A percentile compares a stretch with the other conserved stretches of the same genome.
Conservation (phyloP, 2,888 invertebrate genomes). For the Malthinus seriepunctatus region DNA sequence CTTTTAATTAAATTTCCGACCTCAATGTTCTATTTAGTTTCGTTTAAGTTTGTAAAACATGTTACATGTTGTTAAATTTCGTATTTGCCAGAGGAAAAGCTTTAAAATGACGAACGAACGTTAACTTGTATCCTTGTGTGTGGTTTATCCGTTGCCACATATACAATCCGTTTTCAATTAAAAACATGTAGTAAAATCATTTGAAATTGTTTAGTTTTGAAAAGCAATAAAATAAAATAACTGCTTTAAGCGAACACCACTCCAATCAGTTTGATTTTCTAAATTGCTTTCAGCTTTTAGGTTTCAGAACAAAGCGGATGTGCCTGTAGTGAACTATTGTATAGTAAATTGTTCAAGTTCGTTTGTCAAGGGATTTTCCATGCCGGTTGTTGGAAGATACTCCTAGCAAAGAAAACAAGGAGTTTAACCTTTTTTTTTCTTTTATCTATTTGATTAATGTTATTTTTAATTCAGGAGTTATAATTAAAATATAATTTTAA, state of each 20-base stretch:
- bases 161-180: conserved; percentile 1
- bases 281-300: conserved; percentile 14
- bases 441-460: too few relatives aligned
- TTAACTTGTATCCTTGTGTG: neutral
- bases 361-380: conserved; percentile 1
- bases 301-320: conserved; percentile 10
- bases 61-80: too few relatives aligned
- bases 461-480: too few relatives aligned
- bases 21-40: too few relatives aligned
- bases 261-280: conserved; percentile 14
- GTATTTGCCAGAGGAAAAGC: too few relatives aligned
- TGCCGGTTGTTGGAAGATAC: too few relatives aligned
- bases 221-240: conserved; percentile 4
- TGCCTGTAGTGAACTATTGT: conserved; percentile 8
- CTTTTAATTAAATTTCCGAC: too few relatives aligned
- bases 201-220: conserved; percentile 2
- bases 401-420: too few relatives aligned
- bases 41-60: too few relatives aligned
- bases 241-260: conserved; percentile 6
- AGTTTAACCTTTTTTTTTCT: too few relatives aligned
- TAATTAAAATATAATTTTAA: too few relatives aligned
- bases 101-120: too few relatives aligned
- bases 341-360: conserved; percentile 8
- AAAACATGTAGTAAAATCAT: neutral
- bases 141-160: neutral